phyloP scores from a whole-genome alignment of 1,140 invertebrate species.

The Cherax destructor region DNA sequence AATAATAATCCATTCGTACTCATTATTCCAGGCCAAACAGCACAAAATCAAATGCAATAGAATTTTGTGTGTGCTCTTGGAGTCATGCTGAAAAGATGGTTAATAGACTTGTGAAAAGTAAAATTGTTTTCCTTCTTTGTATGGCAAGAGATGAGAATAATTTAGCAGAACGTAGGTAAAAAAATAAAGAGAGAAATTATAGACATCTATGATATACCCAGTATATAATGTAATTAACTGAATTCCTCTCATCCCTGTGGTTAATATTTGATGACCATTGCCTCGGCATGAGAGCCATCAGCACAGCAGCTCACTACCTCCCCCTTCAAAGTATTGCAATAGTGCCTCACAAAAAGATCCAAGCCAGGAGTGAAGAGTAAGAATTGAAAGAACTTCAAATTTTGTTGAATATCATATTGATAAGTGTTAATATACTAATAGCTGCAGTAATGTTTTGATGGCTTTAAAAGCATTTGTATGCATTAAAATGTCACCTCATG shows the following conservation, averaged over 20 bases:
- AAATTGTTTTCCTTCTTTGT: neutral
- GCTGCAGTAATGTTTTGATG: too few species aligned
- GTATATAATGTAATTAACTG: neutral
- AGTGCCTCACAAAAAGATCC: slow-evolving; percentile 36
- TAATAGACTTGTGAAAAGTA: neutral
- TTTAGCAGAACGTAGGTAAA: neutral
- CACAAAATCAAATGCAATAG: slow-evolving; percentile 40
- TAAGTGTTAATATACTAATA: too few species aligned
- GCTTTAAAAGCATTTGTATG: too few species aligned
- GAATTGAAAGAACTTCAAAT: too few species aligned
- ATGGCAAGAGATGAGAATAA: neutral
- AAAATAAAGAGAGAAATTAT: too few species aligned
- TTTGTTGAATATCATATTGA: too few species aligned
- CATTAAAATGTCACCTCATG: too few species aligned
- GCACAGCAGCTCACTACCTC: slow-evolving; percentile 55
- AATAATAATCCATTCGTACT: neutral
- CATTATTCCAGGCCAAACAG: slow-evolving; percentile 27
- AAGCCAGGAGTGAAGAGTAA: slow-evolving; percentile 24
- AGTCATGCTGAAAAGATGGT: slow-evolving; percentile 39
- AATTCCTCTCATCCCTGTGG: too few species aligned
- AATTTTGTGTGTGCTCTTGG: slow-evolving; percentile 56
- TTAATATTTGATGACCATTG: slow-evolving; percentile 10
- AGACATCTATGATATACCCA: neutral
- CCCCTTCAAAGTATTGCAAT: slow-evolving; percentile 42
- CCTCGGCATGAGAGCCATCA: slow-evolving; percentile 31